phyloP scores from a whole-genome alignment of 2,888 invertebrate species.

The Papilio protenor region DNA sequence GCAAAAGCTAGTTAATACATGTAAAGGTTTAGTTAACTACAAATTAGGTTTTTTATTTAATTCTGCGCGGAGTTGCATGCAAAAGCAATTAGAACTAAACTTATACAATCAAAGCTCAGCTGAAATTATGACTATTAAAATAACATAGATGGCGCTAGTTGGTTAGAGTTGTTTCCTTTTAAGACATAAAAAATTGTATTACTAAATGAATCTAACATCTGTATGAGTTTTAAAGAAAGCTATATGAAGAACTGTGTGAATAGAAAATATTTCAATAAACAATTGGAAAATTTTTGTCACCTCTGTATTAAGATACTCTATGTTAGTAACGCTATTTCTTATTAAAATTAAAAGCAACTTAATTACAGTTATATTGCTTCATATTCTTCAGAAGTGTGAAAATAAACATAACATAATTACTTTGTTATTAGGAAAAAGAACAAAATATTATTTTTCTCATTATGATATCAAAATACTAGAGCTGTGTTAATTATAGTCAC shows the following conservation, averaged over 20 bases:
- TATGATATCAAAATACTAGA: slow-evolving; percentile 13
- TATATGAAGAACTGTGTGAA: background rate
- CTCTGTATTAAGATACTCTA: slow-evolving; percentile 18
- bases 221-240: background rate
- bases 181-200: background rate
- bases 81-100: background rate
- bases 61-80: no score
- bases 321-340: background rate
- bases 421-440: background rate
- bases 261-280: background rate
- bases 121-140: background rate
- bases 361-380: slow-evolving; percentile 8
- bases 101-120: background rate
- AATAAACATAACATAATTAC: slow-evolving; percentile 12
- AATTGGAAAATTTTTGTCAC: background rate
- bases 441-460: background rate
- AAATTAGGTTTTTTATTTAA: no score
- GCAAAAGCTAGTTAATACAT: no score
- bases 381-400: slow-evolving; percentile 23
- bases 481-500: background rate
- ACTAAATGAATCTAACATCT: no score
- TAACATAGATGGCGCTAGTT: background rate
- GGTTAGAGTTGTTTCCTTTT: no score
- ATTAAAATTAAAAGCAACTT: background rate
- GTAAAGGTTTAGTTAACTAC: no score